phyloP scores from a whole-genome alignment of 2,888 invertebrate genomes.

The Chydorus sphaericus region DNA sequence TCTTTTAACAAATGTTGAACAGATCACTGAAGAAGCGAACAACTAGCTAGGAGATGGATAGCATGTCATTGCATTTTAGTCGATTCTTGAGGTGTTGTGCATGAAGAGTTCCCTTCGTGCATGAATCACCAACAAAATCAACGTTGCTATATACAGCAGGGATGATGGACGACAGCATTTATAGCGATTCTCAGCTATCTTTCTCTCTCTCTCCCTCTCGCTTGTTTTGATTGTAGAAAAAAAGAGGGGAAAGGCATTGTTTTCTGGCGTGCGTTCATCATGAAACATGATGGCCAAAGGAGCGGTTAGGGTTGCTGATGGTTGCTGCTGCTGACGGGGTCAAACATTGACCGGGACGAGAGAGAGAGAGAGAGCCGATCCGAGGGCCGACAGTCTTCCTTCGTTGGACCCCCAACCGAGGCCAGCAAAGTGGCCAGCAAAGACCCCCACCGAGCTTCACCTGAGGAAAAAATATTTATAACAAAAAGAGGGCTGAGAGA shows the following conservation, averaged over 20 bases:
- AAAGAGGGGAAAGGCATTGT: not conserved
- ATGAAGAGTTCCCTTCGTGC: not conserved
- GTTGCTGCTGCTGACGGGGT: constrained; percentile 8
- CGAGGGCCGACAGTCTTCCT: constrained; percentile 3
- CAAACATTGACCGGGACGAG: not conserved
- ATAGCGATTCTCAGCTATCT: too few relatives aligned
- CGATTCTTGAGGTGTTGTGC: not conserved
- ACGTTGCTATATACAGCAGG: too few relatives aligned
- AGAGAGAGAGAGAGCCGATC: not conserved
- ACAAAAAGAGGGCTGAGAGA: too few relatives aligned
- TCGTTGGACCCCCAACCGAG: constrained; percentile 5
- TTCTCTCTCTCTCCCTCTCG: too few relatives aligned
- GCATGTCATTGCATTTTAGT: not conserved
- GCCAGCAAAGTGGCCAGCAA: constrained; percentile 10
- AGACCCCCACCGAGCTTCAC: constrained; percentile 2
- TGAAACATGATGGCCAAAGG: not conserved
- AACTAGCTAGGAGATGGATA: constrained; percentile 2
- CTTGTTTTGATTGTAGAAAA: constrained; percentile 3
- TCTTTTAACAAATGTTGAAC: too few relatives aligned
- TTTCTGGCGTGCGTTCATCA: constrained; percentile 1
- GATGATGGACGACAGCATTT: constrained; percentile 4
- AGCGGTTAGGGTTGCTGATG: constrained; percentile 1
- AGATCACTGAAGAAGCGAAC: too few relatives aligned
- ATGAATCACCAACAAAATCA: not conserved
- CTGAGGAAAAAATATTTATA: too few relatives aligned